Evolutionary conservation across 2,113 vertebrate genomes (phyloP).

Genomic region (Eptatretus burgeri): DNA sequence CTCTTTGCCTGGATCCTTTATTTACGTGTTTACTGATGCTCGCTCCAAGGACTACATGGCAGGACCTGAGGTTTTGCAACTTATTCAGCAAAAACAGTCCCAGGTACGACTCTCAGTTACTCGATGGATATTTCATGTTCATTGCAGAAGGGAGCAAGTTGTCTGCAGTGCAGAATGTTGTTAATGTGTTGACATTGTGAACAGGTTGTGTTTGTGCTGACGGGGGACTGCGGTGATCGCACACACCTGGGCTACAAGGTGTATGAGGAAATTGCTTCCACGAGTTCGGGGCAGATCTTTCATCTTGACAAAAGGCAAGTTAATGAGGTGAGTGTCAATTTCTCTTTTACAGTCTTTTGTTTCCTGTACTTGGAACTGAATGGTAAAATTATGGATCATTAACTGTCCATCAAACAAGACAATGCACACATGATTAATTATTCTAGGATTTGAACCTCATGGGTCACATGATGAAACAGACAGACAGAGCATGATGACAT

Average conservation of each 20-base stretch:
- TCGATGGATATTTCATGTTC: neutral
- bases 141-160: neutral
- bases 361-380: too few relatives aligned
- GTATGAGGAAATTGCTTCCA: slow-evolving; percentile 94
- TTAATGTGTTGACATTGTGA: slow-evolving; percentile 6
- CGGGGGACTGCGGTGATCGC: slow-evolving; percentile 83
- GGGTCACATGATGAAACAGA: too few relatives aligned
- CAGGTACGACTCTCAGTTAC: slow-evolving; percentile 27
- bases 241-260: slow-evolving; percentile 63
- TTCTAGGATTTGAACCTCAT: too few relatives aligned
- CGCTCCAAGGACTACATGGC: slow-evolving; percentile 82
- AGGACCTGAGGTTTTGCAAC: slow-evolving; percentile 60
- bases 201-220: slow-evolving; percentile 88
- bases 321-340: slow-evolving; percentile 44
- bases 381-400: too few relatives aligned
- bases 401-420: too few relatives aligned
- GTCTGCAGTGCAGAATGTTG: neutral
- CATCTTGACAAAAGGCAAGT: slow-evolving; percentile 95
- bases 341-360: too few relatives aligned
- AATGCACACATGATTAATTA: too few relatives aligned
- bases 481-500: too few relatives aligned
- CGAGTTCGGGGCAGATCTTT: slow-evolving; percentile 89
- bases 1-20: slow-evolving; percentile 69
- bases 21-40: slow-evolving; percentile 92
- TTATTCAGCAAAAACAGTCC: slow-evolving; percentile 97